Base-by-base conservation (phyloP, 2,888 invertebrate species). In the Drosophila subquinaria region DNA sequence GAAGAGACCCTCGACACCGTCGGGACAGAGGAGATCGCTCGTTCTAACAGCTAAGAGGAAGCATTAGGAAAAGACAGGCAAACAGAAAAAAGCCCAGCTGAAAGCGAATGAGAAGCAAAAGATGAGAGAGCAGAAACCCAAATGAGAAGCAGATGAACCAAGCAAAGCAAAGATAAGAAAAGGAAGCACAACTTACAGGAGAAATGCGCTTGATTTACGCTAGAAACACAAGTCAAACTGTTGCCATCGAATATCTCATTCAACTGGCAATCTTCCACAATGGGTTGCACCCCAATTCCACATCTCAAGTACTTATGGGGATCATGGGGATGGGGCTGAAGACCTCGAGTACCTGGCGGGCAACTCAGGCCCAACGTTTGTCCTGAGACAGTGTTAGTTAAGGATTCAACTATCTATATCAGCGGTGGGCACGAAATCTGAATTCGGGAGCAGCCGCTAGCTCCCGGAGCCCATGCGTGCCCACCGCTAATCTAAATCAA, bases 231-330 rank as follows among this genome's bases (percentile, higher is more conserved):
- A 43, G 93, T 92, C 48, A 92, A 92, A 11, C 92, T 82, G 0
- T 77, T 76, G 3, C 94, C 93, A 90, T 95, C 95, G 79, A 95
- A 95, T 5, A 94, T 93, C 3, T 95, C 95, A 20, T 95, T 95
- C 11, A 94, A 93, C 1, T 93, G 94, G 87, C 95, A 95, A 60
- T 93, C 92, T 92, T 94, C 94, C 10, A 94, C 89, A 66, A 93
- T 93, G 0, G 94, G 93, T 20, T 90, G 90, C 0, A 95, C 95
- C 66, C 82, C 89, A 33, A 79, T 94, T 91, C 92, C 94, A 81
- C 95, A 95, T 69, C 94, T 94, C 33, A 95, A 81, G 90, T 94
- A 95, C 84, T 95, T 95, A 0, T 92, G 92, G 66, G 95, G 95
- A 73, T 95, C 94, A 0, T 87, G 90, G 1, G 94, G 94, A 92